Evolutionary conservation across 1,140 invertebrate genomes (phyloP).

Genomic region (Lepidotrigona ventralis): DNA sequence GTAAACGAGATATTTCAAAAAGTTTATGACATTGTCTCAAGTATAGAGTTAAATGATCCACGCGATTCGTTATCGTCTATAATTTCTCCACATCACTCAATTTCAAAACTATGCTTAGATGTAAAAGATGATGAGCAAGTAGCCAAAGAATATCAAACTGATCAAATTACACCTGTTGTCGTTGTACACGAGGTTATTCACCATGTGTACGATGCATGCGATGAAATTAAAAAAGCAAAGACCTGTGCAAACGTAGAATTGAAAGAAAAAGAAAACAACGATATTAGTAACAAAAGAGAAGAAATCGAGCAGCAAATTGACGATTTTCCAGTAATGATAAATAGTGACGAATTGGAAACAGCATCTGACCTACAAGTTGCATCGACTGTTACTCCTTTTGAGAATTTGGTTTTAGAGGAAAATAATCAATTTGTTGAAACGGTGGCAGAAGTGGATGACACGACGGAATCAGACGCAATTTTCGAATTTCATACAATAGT

Average conservation of each 20-base stretch:
- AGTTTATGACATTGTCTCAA: conserved; percentile 35
- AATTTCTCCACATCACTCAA: conserved; percentile 1
- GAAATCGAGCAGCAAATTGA: too few relatives aligned
- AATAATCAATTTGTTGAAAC: neutral
- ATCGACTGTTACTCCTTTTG: neutral
- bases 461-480: neutral
- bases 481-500: conserved; percentile 50
- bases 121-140: neutral
- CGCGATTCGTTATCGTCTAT: neutral
- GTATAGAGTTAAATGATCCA: neutral
- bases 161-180: neutral
- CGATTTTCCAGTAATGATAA: neutral
- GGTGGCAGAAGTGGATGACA: neutral
- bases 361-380: neutral
- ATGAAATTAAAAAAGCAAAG: neutral
- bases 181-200: conserved; percentile 70
- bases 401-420: neutral
- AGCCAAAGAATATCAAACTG: too few relatives aligned
- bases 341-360: neutral
- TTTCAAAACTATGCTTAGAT: neutral
- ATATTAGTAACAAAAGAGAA: neutral
- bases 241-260: neutral
- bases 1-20: conserved; percentile 66
- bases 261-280: neutral
- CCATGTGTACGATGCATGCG: conserved; percentile 65